Evolutionary conservation across 92 coral and sea anemone species (phyloP).

Genomic region (Heliopora coerulea): DNA sequence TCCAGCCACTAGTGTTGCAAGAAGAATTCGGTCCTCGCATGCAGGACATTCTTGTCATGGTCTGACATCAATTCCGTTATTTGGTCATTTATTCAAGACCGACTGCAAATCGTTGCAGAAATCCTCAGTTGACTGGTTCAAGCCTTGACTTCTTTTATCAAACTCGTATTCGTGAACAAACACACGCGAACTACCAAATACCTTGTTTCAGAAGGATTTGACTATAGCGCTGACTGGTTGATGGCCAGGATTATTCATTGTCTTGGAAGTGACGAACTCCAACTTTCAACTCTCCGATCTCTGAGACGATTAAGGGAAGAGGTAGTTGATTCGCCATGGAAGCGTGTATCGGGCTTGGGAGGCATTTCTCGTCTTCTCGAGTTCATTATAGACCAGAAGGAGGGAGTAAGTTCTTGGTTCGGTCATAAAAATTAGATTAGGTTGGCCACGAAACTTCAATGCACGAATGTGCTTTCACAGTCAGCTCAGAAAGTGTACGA

Average conservation of each 20-base stretch:
- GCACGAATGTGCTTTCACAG: too few relatives aligned
- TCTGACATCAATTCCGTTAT: constrained; percentile 33
- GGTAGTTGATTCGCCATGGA: too few relatives aligned
- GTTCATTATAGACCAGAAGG: too few relatives aligned
- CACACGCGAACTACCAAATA: constrained; percentile 34
- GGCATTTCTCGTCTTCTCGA: too few relatives aligned
- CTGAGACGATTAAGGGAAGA: too few relatives aligned
- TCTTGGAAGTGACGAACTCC: constrained; percentile 11
- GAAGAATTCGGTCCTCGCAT: too few relatives aligned
- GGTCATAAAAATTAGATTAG: too few relatives aligned
- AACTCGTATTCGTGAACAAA: constrained; percentile 44
- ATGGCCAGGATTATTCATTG: constrained; percentile 35
- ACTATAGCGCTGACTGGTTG: constrained; percentile 10
- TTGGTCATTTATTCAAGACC: constrained; percentile 39
- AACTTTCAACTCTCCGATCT: too few relatives aligned
- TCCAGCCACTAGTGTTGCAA: constrained; percentile 43
- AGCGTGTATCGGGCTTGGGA: too few relatives aligned
- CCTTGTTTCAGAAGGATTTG: constrained; percentile 36
- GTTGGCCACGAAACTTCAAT: too few relatives aligned
- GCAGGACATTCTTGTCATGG: constrained; percentile 33
- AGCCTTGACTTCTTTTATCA: constrained; percentile 36
- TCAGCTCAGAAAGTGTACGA: too few relatives aligned
- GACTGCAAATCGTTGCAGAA: constrained; percentile 44
- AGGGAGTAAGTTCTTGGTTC: too few relatives aligned
- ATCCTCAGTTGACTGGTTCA: constrained; percentile 33